phyloP scores from a whole-genome alignment of 2,888 invertebrate species.

The Macrostomum cliftonense region DNA sequence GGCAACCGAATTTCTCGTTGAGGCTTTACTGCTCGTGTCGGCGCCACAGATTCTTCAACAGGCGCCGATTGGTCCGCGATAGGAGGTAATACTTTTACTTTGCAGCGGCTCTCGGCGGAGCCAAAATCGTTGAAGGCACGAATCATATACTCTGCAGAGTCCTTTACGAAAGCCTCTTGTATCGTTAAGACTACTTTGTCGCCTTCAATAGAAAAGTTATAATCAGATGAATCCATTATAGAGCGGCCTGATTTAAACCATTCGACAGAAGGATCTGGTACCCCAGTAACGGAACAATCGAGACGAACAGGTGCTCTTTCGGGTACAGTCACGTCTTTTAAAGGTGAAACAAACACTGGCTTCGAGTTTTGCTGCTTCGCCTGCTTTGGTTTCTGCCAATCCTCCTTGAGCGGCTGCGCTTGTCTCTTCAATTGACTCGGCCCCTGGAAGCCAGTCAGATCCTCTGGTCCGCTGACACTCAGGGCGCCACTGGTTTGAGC shows the following conservation, averaged over 20 bases:
- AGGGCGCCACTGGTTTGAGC: too few relatives aligned
- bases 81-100: not conserved
- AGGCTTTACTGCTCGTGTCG: too few relatives aligned
- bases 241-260: constrained; percentile 37
- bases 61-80: not conserved
- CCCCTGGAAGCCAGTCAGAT: too few relatives aligned
- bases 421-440: too few relatives aligned
- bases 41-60: too few relatives aligned
- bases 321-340: constrained; percentile 64
- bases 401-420: too few relatives aligned
- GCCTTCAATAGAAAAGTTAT: constrained; percentile 79
- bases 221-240: constrained; percentile 36
- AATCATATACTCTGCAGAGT: constrained; percentile 82
- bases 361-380: too few relatives aligned
- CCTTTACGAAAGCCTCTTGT: constrained; percentile 89
- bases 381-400: too few relatives aligned
- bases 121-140: constrained; percentile 78
- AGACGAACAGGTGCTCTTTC: constrained; percentile 84
- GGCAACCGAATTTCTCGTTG: not conserved
- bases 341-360: constrained; percentile 61
- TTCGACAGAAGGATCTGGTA: constrained; percentile 34
- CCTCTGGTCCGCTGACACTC: too few relatives aligned
- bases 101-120: constrained; percentile 59
- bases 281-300: constrained; percentile 44
- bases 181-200: constrained; percentile 61